These are phyloP conservation scores for Callyntrura sp. DNA, from an alignment of 2,888 invertebrate genomes.

Conservation along the genomic window DNA sequence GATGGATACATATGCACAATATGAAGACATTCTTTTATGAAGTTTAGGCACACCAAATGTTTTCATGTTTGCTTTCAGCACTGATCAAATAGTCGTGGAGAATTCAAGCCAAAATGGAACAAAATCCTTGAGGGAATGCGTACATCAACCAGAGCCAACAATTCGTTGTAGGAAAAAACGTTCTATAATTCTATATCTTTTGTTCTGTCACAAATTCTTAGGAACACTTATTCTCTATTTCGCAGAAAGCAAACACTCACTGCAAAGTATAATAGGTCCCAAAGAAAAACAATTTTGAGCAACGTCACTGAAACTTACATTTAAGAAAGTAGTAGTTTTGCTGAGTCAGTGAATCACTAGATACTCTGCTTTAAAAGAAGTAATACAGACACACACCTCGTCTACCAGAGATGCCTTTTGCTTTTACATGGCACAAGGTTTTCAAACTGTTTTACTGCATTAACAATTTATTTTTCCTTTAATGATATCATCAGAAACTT, in stretches of 20 bases:
- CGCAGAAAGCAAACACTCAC: slow-evolving; percentile 30
- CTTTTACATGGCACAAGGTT: slow-evolving; percentile 28
- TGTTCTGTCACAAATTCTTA: background rate
- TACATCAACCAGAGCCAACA: slow-evolving; percentile 13
- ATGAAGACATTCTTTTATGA: background rate
- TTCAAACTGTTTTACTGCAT: slow-evolving; percentile 22
- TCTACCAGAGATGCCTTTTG: background rate
- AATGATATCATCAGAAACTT: background rate
- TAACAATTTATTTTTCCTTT: slow-evolving; percentile 21
- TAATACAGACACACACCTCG: slow-evolving; percentile 3
- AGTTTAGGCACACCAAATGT: background rate
- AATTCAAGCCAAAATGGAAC: slow-evolving; percentile 25
- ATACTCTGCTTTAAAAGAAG: background rate
- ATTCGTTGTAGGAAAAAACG: slow-evolving; percentile 15
- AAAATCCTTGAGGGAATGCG: background rate
- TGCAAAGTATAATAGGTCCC: background rate
- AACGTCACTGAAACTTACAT: background rate
- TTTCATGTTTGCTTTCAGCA: slow-evolving; percentile 29
- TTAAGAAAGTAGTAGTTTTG: background rate
- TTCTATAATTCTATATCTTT: background rate
- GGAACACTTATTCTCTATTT: slow-evolving; percentile 21
- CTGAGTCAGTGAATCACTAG: slow-evolving; percentile 14
- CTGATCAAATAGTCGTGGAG: background rate
- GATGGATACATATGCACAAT: background rate
- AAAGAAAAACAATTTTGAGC: background rate